Percentiles rank a stretch among this genome's conserved stretches.
Conservation (phyloP, 2,888 invertebrate species). For the Napeogenes inachia region DNA sequence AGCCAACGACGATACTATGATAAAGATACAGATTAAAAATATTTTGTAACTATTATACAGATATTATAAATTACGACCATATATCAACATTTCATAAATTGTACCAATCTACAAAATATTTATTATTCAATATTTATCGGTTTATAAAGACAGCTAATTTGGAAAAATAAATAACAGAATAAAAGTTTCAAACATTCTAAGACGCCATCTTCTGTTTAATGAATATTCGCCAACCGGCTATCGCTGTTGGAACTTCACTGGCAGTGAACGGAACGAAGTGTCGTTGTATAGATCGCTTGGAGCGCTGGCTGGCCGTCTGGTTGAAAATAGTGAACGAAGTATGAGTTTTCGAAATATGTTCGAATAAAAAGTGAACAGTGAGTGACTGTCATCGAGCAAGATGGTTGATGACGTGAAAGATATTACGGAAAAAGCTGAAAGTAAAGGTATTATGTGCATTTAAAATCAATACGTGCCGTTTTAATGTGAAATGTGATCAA, state of each 20-base stretch:
- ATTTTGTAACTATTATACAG: no score
- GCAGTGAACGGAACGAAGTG: conserved; percentile 75
- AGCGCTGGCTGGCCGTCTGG: conserved; percentile 70
- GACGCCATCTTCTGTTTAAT: conserved; percentile 46
- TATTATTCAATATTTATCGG: no score
- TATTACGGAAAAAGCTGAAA: conserved; percentile 74
- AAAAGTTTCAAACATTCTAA: conserved; percentile 34
- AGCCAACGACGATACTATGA: no score
- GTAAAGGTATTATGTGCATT: conserved; percentile 73
- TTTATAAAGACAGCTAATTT: no score
- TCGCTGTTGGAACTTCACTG: conserved; percentile 55
- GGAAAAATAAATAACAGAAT: neutral
- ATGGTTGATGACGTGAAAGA: conserved; percentile 77
- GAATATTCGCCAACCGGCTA: conserved; percentile 37
- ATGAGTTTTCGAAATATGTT: conserved; percentile 77
- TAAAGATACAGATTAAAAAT: no score
- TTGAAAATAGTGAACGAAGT: conserved; percentile 77
- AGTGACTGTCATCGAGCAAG: conserved; percentile 76
- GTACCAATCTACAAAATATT: no score
- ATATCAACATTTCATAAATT: no score
- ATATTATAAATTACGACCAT: no score
- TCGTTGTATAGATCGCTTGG: conserved; percentile 75
- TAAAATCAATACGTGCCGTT: conserved; percentile 66
- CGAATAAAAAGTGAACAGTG: conserved; percentile 75
- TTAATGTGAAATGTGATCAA: conserved; percentile 70